Evolutionary conservation across 2,888 invertebrate species (phyloP).

Genomic region (Ditula angustiorana): DNA sequence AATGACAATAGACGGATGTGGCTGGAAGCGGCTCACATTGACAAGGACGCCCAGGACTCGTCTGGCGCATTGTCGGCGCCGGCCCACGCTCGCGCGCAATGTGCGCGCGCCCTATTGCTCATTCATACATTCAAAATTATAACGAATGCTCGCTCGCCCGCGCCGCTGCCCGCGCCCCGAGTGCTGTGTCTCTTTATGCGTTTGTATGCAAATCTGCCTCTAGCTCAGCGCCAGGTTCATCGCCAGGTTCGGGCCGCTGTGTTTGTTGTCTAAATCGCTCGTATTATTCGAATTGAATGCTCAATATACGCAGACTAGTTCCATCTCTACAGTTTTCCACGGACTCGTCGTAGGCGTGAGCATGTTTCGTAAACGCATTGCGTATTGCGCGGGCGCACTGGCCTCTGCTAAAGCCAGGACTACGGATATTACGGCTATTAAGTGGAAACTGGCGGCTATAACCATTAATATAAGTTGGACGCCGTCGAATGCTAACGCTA

Average conservation of each 20-base stretch:
- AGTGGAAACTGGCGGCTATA: conserved; percentile 73
- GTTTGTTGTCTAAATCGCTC: conserved; percentile 83
- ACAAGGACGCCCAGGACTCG: conserved; percentile 85
- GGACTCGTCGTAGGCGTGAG: conserved; percentile 73
- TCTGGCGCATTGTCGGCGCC: conserved; percentile 79
- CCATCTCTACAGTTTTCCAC: conserved; percentile 65
- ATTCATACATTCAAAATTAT: conserved; percentile 85
- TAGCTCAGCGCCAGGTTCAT: conserved; percentile 77
- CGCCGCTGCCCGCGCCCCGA: conserved; percentile 74
- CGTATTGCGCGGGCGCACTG: conserved; percentile 68
- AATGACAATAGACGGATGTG: conserved; percentile 85
- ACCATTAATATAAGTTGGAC: conserved; percentile 80
- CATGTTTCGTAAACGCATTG: conserved; percentile 76
- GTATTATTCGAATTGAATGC: conserved; percentile 85
- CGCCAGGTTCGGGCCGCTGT: conserved; percentile 77
- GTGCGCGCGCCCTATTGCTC: conserved; percentile 78
- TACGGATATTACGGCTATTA: conserved; percentile 66
- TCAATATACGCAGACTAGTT: conserved; percentile 82
- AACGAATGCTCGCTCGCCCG: conserved; percentile 80
- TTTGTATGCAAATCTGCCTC: conserved; percentile 81
- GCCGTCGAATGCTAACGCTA: conserved; percentile 73
- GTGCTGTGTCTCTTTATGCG: conserved; percentile 74
- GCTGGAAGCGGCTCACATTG: conserved; percentile 85
- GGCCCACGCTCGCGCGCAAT: conserved; percentile 75
- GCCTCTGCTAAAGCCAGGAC: conserved; percentile 58